Evolutionary conservation across 2,888 invertebrate species (phyloP).

Genomic region (Zygothrica quintamaculata): DNA sequence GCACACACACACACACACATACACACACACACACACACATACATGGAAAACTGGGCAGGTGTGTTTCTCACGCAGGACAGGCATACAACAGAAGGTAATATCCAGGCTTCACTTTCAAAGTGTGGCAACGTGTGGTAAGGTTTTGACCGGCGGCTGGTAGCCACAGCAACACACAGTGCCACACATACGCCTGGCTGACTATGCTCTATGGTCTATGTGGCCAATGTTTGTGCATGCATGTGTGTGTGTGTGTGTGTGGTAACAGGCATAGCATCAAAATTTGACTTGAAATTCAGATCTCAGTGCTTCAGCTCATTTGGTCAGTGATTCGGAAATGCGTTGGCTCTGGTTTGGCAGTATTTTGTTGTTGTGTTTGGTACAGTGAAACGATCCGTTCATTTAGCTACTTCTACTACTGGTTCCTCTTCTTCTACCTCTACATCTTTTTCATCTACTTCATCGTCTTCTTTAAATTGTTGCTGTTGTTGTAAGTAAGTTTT

Average conservation of each 20-base stretch:
- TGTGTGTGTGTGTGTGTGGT: too few species aligned
- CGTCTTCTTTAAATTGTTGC: too few species aligned
- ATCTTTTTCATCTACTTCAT: too few species aligned
- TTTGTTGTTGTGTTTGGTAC: conserved; percentile 13
- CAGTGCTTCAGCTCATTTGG: conserved; percentile 50
- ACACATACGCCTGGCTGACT: conserved; percentile 63
- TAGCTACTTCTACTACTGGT: too few species aligned
- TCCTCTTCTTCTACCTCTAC: too few species aligned
- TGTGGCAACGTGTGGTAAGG: conserved; percentile 75
- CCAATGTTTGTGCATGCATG: too few species aligned
- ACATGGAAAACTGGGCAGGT: conserved; percentile 67
- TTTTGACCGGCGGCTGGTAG: conserved; percentile 55
- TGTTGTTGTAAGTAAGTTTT: too few species aligned
- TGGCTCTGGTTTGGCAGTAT: conserved; percentile 24
- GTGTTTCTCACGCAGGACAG: conserved; percentile 77
- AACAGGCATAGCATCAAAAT: too few species aligned
- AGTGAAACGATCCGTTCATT: too few species aligned
- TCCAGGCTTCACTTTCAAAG: conserved; percentile 63
- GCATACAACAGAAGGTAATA: conserved; percentile 34
- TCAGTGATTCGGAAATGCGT: conserved; percentile 69
- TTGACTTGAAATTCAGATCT: conserved; percentile 19
- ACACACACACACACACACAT: too few species aligned
- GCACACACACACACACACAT: too few species aligned
- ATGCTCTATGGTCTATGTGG: too few species aligned
- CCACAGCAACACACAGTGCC: conserved; percentile 42